Evolutionary conservation across 2,113 vertebrate species (phyloP).

Genomic region (Electrona antarctica): DNA sequence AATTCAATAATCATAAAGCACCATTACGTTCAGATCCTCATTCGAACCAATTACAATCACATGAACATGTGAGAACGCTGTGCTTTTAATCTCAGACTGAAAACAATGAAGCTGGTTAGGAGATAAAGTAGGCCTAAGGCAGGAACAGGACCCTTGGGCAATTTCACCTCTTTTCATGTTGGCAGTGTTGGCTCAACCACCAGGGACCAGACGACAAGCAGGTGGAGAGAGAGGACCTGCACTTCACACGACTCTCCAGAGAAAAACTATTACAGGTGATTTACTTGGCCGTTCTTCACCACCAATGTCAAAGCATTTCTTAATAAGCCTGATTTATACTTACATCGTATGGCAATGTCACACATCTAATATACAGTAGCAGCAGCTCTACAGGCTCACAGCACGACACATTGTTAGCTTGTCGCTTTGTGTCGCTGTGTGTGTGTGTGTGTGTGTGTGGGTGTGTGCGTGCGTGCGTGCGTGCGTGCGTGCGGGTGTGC

Average conservation of each 20-base stretch:
- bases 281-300: constrained; percentile 29
- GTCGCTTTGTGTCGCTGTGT: too few relatives aligned
- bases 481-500: too few relatives aligned
- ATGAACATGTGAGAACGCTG: constrained; percentile 26
- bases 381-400: too few relatives aligned
- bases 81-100: constrained; percentile 31
- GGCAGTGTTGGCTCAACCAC: constrained; percentile 14
- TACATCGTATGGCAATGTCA: too few relatives aligned
- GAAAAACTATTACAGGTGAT: constrained; percentile 47
- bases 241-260: constrained; percentile 26
- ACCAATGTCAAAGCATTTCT: constrained; percentile 32
- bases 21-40: constrained; percentile 46
- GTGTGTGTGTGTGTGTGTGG: too few relatives aligned
- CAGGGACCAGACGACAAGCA: constrained; percentile 22
- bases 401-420: too few relatives aligned
- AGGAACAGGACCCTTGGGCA: not conserved
- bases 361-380: too few relatives aligned
- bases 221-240: constrained; percentile 14
- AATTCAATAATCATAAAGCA: constrained; percentile 69
- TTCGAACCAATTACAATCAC: constrained; percentile 55
- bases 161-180: constrained; percentile 20
- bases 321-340: not conserved
- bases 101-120: not conserved
- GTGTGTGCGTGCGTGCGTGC: too few relatives aligned
- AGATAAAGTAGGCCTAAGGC: not conserved